Base-by-base conservation (phyloP, 2,797 vertebrate species). In the Aselliscus stoliczkanus region DNA sequence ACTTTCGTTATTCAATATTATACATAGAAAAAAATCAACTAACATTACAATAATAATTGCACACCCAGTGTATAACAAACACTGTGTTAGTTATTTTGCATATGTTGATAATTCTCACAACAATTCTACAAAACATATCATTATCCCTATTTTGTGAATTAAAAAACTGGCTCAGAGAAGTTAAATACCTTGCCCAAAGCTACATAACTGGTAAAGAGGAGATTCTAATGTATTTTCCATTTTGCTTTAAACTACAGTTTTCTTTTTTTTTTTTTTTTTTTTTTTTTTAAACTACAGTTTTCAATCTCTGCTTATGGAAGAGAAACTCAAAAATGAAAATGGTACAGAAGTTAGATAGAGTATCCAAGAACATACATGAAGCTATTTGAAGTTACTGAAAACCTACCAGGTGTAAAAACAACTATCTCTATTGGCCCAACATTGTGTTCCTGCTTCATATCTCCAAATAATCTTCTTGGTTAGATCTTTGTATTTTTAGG, bases 201-300 rank as follows among this genome's bases (percentile, higher is more conserved):
- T 67, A 64, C 67, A 52, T 27, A 90, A 69, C 54, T 44, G 34
- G 29, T 88, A 90, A 96, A 54, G 58, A 58, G 83, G 65, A 95
- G 42, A 84, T 87, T 92, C n/a, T 60, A 69, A 39, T 6, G 20
- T 72, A 83, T 90, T 93, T 87, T 86, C n/a, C 83, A 44, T 64
- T 95, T 95, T 85, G 37, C 52, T 94, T 88, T 96, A 65, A 83
- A 93, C 80, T 91, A 47, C 14, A 82, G 75, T 91, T 93, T 96
- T 93, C 62, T n/a, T n/a, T n/a, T n/a, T n/a, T n/a, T n/a, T n/a
- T n/a, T n/a, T n/a, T n/a, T n/a, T n/a, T n/a, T n/a, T n/a, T n/a
- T n/a, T n/a, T n/a, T n/a, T n/a, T 94, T 88, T 96, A 65, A 83
- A 93, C 80, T 91, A 47, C 14, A 82, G 75, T 91, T 93, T 96